A percentile compares a stretch with the other conserved stretches of the same genome.
Evolutionary conservation across 2,888 invertebrate genomes (phyloP).

Genomic region (Drosophila peninsularis): DNA sequence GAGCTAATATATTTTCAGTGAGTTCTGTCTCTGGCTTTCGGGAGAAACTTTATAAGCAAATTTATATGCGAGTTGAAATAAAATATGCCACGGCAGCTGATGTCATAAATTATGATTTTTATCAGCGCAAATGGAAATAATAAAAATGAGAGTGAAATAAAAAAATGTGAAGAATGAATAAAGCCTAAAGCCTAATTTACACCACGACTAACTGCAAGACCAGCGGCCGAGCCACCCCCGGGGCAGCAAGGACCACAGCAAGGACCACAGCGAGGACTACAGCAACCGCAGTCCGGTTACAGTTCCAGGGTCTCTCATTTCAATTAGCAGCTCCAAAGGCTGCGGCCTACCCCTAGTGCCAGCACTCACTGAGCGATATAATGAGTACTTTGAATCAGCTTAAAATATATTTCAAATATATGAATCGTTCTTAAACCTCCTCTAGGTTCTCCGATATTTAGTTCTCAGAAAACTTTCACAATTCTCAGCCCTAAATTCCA

Average conservation of each 20-base stretch:
- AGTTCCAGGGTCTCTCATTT: constrained; percentile 63
- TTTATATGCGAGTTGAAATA: constrained; percentile 57
- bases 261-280: constrained; percentile 16
- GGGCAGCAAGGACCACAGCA: constrained; percentile 4
- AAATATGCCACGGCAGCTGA: constrained; percentile 72
- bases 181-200: constrained; percentile 71
- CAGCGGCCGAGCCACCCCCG: constrained; percentile 42
- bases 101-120: constrained; percentile 84
- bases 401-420: too few relatives aligned
- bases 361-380: constrained; percentile 17
- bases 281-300: constrained; percentile 47
- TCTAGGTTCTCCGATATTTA: too few relatives aligned
- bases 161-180: constrained; percentile 37
- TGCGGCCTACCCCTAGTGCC: constrained; percentile 26
- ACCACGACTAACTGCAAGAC: constrained; percentile 52
- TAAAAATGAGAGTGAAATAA: constrained; percentile 60
- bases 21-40: constrained; percentile 21
- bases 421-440: too few relatives aligned
- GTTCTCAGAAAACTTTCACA: too few relatives aligned
- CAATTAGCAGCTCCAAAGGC: constrained; percentile 67
- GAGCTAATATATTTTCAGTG: constrained; percentile 64
- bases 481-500: background rate
- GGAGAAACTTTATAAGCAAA: constrained; percentile 29
- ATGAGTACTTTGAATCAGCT: background rate
- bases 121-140: constrained; percentile 80